Conservation (phyloP, 2,797 vertebrate genomes). For the Antrozous pallidus region DNA sequence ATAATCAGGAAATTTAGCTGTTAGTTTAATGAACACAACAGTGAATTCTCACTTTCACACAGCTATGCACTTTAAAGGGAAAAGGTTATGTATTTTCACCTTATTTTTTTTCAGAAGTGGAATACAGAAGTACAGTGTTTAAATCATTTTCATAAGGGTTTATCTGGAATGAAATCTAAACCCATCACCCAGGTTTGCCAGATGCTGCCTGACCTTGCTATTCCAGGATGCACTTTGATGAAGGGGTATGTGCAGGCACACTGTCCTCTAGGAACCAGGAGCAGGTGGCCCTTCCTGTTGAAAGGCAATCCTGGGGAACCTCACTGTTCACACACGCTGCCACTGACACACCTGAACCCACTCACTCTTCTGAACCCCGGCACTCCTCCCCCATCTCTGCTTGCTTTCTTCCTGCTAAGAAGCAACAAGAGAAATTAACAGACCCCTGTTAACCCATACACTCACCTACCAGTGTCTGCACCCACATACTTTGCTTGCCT, state of each 20-base stretch:
- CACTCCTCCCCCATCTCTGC: accelerated
- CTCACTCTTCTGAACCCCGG: neutral
- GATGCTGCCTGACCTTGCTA: neutral
- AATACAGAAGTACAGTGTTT: neutral
- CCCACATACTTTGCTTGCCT: neutral
- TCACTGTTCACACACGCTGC: no score
- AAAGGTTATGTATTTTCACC: neutral
- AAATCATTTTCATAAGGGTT: slow-evolving; percentile 13
- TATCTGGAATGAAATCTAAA: slow-evolving; percentile 21
- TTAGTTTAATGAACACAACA: slow-evolving; percentile 32
- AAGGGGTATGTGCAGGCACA: neutral
- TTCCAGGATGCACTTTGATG: neutral
- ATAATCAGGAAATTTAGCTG: slow-evolving; percentile 9
- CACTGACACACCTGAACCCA: neutral
- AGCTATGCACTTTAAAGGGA: neutral
- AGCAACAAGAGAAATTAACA: neutral
- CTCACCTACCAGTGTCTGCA: neutral
- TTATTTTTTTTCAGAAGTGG: slow-evolving; percentile 15
- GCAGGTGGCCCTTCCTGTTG: neutral
- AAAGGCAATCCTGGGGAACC: neutral
- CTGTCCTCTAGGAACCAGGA: neutral
- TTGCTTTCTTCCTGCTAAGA: neutral
- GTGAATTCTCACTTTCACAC: slow-evolving; percentile 13
- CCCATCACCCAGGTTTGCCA: neutral
- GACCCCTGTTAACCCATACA: neutral